Percentiles rank a stretch among this genome's conserved stretches.
Conservation (phyloP, 2,797 vertebrate genomes). For the Anas flavirostris region DNA sequence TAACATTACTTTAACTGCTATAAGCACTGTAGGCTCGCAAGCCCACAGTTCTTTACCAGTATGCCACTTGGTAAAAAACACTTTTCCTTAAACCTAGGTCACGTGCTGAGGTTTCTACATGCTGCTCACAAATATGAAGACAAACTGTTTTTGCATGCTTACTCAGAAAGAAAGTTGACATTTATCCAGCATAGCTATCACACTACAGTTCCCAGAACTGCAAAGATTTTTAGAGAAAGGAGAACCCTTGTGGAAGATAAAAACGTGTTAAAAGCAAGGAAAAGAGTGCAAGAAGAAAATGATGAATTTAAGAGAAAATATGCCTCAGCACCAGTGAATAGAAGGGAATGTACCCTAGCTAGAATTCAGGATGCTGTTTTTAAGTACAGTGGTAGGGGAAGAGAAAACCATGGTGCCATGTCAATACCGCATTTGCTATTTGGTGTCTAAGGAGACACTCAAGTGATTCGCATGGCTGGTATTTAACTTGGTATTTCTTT, state of each 20-base stretch:
- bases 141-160: not conserved
- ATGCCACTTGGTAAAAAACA: not conserved
- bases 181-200: not conserved
- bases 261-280: not conserved
- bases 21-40: not conserved
- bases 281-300: not conserved
- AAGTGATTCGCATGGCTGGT: not conserved
- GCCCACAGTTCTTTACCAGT: not conserved
- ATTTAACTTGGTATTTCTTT: slow-evolving; percentile 35
- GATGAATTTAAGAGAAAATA: not conserved
- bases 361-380: slow-evolving; percentile 20
- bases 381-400: slow-evolving; percentile 17
- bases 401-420: not conserved
- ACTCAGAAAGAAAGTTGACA: not conserved
- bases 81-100: not conserved
- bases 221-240: not conserved
- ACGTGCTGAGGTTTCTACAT: not conserved
- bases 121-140: not conserved
- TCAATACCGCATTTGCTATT: not conserved
- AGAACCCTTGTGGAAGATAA: not conserved
- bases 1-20: not conserved
- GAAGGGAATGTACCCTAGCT: not conserved
- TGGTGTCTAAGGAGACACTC: not conserved
- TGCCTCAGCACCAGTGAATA: not conserved
- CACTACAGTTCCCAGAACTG: not conserved